A percentile compares a stretch with the other conserved stretches of the same genome.
phyloP scores from a whole-genome alignment of 2,888 invertebrate species.

The Dascillus cervinus region DNA sequence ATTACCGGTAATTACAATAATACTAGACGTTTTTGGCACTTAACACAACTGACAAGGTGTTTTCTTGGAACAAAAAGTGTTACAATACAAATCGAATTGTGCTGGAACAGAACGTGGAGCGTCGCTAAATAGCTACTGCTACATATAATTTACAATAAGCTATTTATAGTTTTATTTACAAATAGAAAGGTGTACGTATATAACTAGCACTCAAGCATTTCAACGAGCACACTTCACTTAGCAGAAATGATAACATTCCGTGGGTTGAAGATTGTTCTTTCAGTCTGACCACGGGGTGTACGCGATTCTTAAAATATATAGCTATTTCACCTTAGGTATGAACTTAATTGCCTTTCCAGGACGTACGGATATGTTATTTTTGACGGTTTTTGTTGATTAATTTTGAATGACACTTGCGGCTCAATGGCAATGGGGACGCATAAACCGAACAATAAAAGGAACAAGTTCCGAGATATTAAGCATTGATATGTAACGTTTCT shows the following conservation, averaged over 20 bases:
- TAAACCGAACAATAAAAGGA: slow-evolving; percentile 1
- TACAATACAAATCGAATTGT: background rate
- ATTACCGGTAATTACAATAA: too few species aligned
- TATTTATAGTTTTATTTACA: slow-evolving; percentile 20
- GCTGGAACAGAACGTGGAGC: slow-evolving; percentile 1
- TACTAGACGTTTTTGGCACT: too few species aligned
- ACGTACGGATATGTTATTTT: slow-evolving; percentile 24
- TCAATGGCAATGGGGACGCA: background rate
- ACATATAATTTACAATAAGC: slow-evolving; percentile 26
- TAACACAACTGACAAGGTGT: too few species aligned
- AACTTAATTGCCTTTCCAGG: slow-evolving; percentile 17
- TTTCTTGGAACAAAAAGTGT: too few species aligned
- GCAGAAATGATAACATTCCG: slow-evolving; percentile 16
- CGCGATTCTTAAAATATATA: slow-evolving; percentile 23
- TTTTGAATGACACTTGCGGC: background rate
- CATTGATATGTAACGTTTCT: slow-evolving; percentile 14
- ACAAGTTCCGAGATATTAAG: slow-evolving; percentile 9
- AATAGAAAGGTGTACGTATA: slow-evolving; percentile 22
- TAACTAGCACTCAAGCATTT: slow-evolving; percentile 22
- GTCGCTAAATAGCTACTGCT: slow-evolving; percentile 19
- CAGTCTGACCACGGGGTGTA: slow-evolving; percentile 19
- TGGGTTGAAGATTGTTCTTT: slow-evolving; percentile 14
- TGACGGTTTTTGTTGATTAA: slow-evolving; percentile 20
- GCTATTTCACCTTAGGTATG: slow-evolving; percentile 19
- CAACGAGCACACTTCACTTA: slow-evolving; percentile 20